Evolutionary conservation across 2,888 invertebrate species (phyloP).

Genomic region (Tholera decimalis): DNA sequence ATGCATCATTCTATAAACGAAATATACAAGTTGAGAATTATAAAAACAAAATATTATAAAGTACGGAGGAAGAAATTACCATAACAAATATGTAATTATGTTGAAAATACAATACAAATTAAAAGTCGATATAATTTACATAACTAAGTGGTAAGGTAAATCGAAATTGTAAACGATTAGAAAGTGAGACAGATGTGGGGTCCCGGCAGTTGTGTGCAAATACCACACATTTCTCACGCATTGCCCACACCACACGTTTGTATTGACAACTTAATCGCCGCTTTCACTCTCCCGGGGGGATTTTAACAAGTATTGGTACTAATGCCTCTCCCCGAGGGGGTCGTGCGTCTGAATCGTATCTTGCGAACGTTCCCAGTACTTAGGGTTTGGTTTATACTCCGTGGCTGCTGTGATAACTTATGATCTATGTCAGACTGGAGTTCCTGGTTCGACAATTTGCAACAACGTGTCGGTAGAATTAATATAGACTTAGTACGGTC

Average conservation of each 20-base stretch:
- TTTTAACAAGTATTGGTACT: slow-evolving; percentile 24
- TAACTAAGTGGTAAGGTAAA: not conserved
- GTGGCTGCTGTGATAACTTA: not conserved
- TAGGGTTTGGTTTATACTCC: not conserved
- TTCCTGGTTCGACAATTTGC: slow-evolving; percentile 1
- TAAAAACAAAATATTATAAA: too few relatives aligned
- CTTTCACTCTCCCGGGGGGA: not conserved
- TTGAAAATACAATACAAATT: not conserved
- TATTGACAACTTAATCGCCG: slow-evolving; percentile 41
- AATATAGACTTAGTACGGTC: not conserved
- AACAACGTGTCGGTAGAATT: not conserved
- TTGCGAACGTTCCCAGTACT: slow-evolving; percentile 3
- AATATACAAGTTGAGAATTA: too few relatives aligned
- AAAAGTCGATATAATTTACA: not conserved
- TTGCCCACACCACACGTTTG: slow-evolving; percentile 18
- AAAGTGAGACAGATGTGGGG: slow-evolving; percentile 20
- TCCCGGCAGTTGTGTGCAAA: not conserved
- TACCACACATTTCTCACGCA: slow-evolving; percentile 4
- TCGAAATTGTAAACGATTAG: slow-evolving; percentile 5
- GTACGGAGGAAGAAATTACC: too few relatives aligned
- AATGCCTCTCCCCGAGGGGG: slow-evolving; percentile 22
- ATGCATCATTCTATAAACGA: too few relatives aligned
- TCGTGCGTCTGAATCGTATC: slow-evolving; percentile 15
- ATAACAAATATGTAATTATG: not conserved
- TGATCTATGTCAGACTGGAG: not conserved